Conservation (phyloP, 2,888 invertebrate genomes). For the Fabriciana adippe region DNA sequence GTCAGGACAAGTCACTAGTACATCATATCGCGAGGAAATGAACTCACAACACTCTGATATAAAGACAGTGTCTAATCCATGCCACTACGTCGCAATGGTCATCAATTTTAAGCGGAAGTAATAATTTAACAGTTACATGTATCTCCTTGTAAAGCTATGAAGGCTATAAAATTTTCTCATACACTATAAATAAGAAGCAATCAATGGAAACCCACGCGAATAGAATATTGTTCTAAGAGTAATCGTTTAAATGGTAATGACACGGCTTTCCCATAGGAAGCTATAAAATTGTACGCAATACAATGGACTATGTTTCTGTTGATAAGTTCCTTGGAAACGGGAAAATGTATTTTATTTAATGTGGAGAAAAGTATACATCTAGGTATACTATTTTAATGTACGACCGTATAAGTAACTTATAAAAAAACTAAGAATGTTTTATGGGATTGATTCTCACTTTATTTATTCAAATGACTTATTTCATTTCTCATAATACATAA, state of each 20-base stretch:
- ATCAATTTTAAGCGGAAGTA: constrained; percentile 18
- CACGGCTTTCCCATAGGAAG: constrained; percentile 50
- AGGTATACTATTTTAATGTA: neutral
- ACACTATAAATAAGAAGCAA: constrained; percentile 27
- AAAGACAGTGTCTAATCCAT: no score
- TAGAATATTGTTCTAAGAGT: constrained; percentile 25
- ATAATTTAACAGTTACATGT: constrained; percentile 11
- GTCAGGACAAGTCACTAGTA: no score
- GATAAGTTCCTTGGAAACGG: neutral
- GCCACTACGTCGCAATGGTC: constrained; percentile 20
- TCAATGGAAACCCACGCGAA: constrained; percentile 30
- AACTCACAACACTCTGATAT: no score
- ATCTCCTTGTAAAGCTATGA: constrained; percentile 12
- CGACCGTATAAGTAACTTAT: neutral
- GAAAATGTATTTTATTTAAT: constrained; percentile 5
- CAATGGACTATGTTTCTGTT: constrained; percentile 15
- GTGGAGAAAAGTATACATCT: neutral
- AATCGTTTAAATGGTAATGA: constrained; percentile 38
- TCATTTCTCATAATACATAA: no score
- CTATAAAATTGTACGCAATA: constrained; percentile 41
- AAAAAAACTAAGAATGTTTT: no score
- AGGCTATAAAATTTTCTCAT: constrained; percentile 26
- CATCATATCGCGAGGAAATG: no score
- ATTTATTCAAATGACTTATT: no score
- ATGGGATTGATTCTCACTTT: no score